Evolutionary conservation across 2,113 vertebrate species (phyloP), one percentile per base, ranked within the genome.

Genomic region (Mastomys coucha): DNA sequence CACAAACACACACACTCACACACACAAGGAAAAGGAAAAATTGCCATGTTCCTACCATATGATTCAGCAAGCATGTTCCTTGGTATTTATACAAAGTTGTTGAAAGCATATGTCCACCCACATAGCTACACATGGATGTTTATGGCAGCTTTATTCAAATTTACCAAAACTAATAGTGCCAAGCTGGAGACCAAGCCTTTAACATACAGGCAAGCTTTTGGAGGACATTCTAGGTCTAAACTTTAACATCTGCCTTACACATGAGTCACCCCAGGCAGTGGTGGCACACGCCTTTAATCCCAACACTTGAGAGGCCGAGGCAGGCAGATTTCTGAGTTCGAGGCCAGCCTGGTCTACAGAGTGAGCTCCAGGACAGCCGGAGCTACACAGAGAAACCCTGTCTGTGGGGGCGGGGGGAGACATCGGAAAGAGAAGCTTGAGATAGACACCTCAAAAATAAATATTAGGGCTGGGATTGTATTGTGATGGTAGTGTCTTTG

Each of bases 21-120:
- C n/a, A 60, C 81, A 84, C 36, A 63, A 8, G 8, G 22, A 60
- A 20, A 63, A 39, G 39, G 1, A 39, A 73, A 89, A 33, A 33
- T 36, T 20, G n/a, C 45, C 53, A 49, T n/a, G 45, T 26, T 78
- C 58, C 11, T 65, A 65, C 58, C 58, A 65, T 70, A 82, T 58
- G 65, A 91, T 42, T 67, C 51, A 81, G 77, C n/a, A 91, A 56
- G 36, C 49, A 81, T 91, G 63, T 81, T 67, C 76, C 65, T 36
- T 51, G 14, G 31, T 91, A 72, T 82, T 91, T 70, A 82, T 17
- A 82, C 90, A 82, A 69, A 82, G 49, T 69, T 70, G n/a, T 10
- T 82, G 77, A 70, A 81, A 91, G 60, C 89, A 91, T 70, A 82
- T 72, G 65, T 82, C 90, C 11, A 1, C n/a, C 65, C 77, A 91